A percentile compares a stretch with the other conserved stretches of the same genome.
Conservation (phyloP, 2,113 vertebrate genomes). For the Catharus bicknelli region DNA sequence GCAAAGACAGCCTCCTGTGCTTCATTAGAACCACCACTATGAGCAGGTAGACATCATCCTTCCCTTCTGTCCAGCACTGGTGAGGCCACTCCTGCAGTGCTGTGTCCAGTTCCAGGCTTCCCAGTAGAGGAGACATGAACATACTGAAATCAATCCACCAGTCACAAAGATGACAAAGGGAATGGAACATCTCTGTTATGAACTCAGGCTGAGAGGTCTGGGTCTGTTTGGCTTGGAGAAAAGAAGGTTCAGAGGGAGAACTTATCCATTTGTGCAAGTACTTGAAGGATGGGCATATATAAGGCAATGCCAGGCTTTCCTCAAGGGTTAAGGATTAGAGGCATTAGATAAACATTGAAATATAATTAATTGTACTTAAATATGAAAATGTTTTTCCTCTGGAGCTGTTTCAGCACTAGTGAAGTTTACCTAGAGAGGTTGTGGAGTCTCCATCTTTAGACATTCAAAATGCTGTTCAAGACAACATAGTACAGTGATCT, state of each 20-base stretch:
- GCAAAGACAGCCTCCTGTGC: not conserved
- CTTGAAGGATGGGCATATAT: rapidly evolving
- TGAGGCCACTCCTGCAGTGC: not conserved
- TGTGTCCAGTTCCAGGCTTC: not conserved
- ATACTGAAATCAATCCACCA: not conserved
- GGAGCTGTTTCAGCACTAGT: not conserved
- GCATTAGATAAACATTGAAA: not conserved
- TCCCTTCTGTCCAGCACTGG: not conserved
- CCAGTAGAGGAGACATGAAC: not conserved
- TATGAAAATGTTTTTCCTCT: not conserved
- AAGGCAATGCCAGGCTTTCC: not conserved
- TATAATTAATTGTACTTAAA: not conserved
- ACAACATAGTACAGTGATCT: not conserved
- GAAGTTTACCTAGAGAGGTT: not conserved
- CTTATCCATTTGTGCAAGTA: not conserved
- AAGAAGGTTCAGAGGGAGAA: not conserved
- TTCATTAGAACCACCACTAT: not conserved
- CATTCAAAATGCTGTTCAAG: not conserved
- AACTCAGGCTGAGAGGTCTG: not conserved
- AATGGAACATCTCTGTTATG: not conserved
- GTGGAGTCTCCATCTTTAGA: not conserved
- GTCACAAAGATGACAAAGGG: not conserved
- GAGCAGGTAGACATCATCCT: not conserved
- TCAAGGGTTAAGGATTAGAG: not conserved
- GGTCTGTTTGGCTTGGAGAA: not conserved